Conservation (phyloP, 2,113 vertebrate genomes). For the Ctenomys sociabilis region DNA sequence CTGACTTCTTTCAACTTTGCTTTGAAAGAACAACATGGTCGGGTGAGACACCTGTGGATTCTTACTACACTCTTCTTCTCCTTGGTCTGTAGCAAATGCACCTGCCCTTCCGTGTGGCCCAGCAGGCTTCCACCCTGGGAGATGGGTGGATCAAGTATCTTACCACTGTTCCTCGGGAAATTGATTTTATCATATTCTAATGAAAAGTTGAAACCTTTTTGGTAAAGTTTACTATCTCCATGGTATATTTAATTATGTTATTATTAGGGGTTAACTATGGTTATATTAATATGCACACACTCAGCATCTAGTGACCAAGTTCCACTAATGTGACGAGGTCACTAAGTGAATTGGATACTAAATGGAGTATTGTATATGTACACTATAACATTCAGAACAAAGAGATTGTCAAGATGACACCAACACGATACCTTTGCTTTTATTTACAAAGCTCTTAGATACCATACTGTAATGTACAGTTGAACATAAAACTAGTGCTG, state of each 20-base stretch:
- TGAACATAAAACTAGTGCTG: not conserved
- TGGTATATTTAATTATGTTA: not conserved
- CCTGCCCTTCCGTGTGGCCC: not conserved
- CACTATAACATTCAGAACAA: not conserved
- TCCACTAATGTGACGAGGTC: not conserved
- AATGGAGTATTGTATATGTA: not conserved
- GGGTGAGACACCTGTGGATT: not conserved
- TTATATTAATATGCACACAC: not conserved
- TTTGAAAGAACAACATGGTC: not conserved
- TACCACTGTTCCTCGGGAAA: not conserved
- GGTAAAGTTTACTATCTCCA: not conserved
- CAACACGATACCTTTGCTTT: not conserved
- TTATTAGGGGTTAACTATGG: not conserved
- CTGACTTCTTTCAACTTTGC: not conserved
- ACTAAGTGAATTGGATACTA: not conserved
- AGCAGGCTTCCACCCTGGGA: not conserved
- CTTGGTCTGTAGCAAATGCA: not conserved
- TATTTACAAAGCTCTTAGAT: not conserved
- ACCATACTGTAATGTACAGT: not conserved
- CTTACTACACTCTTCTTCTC: not conserved
- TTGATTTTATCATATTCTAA: not conserved
- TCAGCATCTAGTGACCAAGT: not conserved
- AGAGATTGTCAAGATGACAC: not conserved
- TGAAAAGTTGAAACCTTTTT: not conserved
- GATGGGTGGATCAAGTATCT: not conserved